A percentile compares a stretch with the other conserved stretches of the same genome.
phyloP scores from a whole-genome alignment of 1,140 invertebrate genomes.

The Dendroctonus valens region DNA sequence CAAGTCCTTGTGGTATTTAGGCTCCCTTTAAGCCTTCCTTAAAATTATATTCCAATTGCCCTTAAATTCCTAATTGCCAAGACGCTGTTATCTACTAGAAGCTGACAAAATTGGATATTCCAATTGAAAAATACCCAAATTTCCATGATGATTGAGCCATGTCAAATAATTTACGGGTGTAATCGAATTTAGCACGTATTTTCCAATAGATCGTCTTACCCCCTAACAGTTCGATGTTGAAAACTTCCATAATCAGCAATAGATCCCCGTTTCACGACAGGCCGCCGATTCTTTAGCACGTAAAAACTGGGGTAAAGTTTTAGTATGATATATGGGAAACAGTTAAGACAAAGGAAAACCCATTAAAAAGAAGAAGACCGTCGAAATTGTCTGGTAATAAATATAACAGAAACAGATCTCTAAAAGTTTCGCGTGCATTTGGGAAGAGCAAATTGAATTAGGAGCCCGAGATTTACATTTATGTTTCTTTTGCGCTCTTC shows the following conservation, averaged over 20 bases:
- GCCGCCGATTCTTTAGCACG: slow-evolving; percentile 22
- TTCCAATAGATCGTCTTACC: no score
- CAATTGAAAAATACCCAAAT: no score
- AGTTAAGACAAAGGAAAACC: slow-evolving; percentile 26
- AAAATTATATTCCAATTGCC: no score
- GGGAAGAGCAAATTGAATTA: slow-evolving; percentile 33
- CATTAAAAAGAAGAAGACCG: slow-evolving; percentile 29
- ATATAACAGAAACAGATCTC: slow-evolving; percentile 32
- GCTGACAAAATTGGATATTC: no score
- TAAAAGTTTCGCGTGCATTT: slow-evolving; percentile 29
- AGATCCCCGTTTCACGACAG: slow-evolving; percentile 14
- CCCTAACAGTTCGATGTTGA: no score
- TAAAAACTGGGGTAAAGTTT: slow-evolving; percentile 26
- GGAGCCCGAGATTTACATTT: slow-evolving; percentile 32
- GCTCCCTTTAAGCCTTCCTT: no score
- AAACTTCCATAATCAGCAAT: slow-evolving; percentile 1
- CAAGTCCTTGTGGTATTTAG: no score
- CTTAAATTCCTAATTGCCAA: no score
- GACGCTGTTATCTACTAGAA: no score
- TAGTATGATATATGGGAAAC: slow-evolving; percentile 33
- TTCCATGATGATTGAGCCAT: no score
- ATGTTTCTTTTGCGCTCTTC: slow-evolving; percentile 25
- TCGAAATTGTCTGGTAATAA: slow-evolving; percentile 32
- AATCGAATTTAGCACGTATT: no score
- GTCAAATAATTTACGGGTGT: no score